Percentiles rank a stretch among this genome's conserved stretches.
phyloP scores from a whole-genome alignment of 2,113 vertebrate species.

The Tenebrosternarchus preto region DNA sequence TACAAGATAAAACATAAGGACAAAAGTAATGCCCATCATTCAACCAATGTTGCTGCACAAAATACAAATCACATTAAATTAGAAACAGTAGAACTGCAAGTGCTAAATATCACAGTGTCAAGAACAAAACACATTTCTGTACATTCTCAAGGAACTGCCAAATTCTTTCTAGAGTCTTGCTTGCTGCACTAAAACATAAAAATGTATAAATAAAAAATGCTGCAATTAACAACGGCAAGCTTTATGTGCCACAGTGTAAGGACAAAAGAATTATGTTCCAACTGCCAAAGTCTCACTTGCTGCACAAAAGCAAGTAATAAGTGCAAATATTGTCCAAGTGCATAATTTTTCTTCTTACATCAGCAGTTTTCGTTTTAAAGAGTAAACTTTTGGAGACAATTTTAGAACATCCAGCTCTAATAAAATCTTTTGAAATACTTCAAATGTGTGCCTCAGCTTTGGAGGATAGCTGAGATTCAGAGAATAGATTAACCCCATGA shows the following conservation, averaged over 20 bases:
- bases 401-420: too few relatives aligned
- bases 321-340: neutral
- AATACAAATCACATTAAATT: neutral
- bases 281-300: neutral
- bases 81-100: neutral
- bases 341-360: neutral
- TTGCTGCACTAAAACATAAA: too few relatives aligned
- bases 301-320: neutral
- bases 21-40: neutral
- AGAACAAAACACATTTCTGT: neutral
- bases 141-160: neutral
- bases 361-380: neutral
- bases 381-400: neutral
- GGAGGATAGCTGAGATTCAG: neutral
- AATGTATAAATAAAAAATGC: too few relatives aligned
- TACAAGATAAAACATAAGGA: neutral
- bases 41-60: neutral
- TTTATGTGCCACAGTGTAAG: neutral
- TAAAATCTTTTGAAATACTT: neutral
- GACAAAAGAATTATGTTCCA: too few relatives aligned
- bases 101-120: neutral
- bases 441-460: neutral
- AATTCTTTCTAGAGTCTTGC: neutral
- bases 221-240: too few relatives aligned
- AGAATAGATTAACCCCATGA: neutral